Evolutionary conservation across 2,888 invertebrate species (phyloP), one percentile per base, ranked within the genome.

Genomic region (Chloromyia formosa): DNA sequence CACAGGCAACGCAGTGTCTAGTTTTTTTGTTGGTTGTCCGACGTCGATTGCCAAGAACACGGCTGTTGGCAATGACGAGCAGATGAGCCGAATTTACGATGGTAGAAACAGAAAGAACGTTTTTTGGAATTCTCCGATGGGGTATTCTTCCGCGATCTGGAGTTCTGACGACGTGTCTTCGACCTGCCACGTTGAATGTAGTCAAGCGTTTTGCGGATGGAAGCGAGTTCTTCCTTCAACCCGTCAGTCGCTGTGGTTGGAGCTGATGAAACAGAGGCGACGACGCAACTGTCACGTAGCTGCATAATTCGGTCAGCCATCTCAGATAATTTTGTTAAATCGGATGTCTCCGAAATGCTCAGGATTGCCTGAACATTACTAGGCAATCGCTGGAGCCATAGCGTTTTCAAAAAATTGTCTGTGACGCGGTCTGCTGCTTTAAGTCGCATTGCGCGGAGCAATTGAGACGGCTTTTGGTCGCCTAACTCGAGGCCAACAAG

Each of bases 381-480:
- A 5, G 56, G 56, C 10, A 56, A 18, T 10, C 18, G 56, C 16
- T 56, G 56, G 1, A 56, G 56, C 56, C 56, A 56, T 18, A 56
- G 16, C 3, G 56, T 56, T 20, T 56, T 56, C 1, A 56, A 18
- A n/a, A 56, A 56, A 56, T 56, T 56, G 20, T 56, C 56, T 2
- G 49, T 49, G 12, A 12, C 49, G 2, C 14, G 3, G 16, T 3
- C 49, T 1, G n/a, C 20, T 3, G 20, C 56, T 18, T 56, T 56
- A 5, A 56, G 14, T 4, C 56, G 56, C 20, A 56, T 18, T 4
- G 56, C 20, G 56, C 56, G 56, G 3, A 56, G 18, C 16, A 56
- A 18, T 2, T 56, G 56, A 18, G 56, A 56, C 14, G 56, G 56
- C 20, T 56, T 56, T 56, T 56, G 18, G 56, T 56, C 56, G 3